These are phyloP conservation scores for Ellobius talpinus DNA, from an alignment of 2,113 vertebrate species.

Conservation along the genomic window DNA sequence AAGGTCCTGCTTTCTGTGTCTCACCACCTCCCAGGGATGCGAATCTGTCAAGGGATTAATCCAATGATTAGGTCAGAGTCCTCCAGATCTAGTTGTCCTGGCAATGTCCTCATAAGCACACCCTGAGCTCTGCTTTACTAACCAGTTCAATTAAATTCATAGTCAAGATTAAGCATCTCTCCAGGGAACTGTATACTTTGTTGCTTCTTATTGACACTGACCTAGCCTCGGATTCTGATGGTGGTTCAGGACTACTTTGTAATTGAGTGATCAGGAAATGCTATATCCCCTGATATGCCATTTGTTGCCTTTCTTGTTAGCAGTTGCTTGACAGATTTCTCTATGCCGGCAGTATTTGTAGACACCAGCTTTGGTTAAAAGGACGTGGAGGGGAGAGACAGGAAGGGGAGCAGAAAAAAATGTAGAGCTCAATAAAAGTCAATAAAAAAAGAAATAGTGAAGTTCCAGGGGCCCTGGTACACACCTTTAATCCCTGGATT, in stretches of 20 bases:
- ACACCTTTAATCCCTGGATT: neutral
- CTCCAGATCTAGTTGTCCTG: no score
- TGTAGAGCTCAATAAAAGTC: no score
- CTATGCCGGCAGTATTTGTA: neutral
- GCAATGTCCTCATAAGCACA: neutral
- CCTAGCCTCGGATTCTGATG: neutral
- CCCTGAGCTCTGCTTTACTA: no score
- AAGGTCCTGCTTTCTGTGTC: neutral
- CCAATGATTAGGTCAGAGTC: neutral
- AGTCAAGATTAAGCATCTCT: neutral
- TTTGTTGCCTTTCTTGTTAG: neutral
- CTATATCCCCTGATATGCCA: neutral
- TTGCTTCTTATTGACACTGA: neutral
- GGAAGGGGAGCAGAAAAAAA: no score
- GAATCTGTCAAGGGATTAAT: neutral
- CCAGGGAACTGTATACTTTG: neutral
- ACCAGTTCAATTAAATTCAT: neutral
- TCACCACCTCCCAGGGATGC: neutral
- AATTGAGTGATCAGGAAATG: neutral
- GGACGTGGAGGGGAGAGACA: no score
- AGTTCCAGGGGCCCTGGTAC: neutral
- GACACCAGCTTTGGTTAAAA: neutral
- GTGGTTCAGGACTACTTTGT: neutral
- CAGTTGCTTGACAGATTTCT: neutral
- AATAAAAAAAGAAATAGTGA: neutral